Evolutionary conservation across 2,797 vertebrate species (phyloP).

Genomic region (Scarus forsteni): DNA sequence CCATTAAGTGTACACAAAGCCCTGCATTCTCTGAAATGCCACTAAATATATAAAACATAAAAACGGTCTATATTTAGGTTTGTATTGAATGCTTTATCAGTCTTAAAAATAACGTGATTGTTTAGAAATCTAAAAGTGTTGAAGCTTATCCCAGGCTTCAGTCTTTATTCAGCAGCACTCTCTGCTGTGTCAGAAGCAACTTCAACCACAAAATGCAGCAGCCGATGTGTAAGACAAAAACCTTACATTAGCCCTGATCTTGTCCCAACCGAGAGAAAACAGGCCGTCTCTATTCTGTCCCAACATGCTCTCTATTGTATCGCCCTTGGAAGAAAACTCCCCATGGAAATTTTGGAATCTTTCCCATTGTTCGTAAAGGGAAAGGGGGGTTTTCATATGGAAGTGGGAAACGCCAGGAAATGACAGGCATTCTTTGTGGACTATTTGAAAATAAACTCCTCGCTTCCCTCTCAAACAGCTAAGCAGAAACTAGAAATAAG

Average conservation of each 20-base stretch:
- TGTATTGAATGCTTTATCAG: too few relatives aligned
- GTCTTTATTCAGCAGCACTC: slow-evolving; percentile 21
- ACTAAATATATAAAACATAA: too few relatives aligned
- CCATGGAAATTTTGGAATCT: slow-evolving; percentile 81
- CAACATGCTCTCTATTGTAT: slow-evolving; percentile 70
- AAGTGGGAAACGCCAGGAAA: slow-evolving; percentile 84
- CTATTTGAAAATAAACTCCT: slow-evolving; percentile 82
- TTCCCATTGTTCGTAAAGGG: slow-evolving; percentile 82
- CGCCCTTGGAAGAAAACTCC: slow-evolving; percentile 62
- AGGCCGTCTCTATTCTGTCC: slow-evolving; percentile 67
- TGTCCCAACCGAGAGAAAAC: slow-evolving; percentile 63
- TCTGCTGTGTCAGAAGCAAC: slow-evolving; percentile 24
- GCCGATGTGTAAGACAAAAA: slow-evolving; percentile 24
- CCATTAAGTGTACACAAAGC: too few relatives aligned
- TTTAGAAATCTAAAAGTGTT: too few relatives aligned
- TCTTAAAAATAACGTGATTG: too few relatives aligned
- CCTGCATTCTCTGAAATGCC: too few relatives aligned
- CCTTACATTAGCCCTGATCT: slow-evolving; percentile 27
- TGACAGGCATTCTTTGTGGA: slow-evolving; percentile 84
- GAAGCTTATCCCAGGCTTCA: too few relatives aligned
- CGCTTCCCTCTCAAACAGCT: slow-evolving; percentile 60
- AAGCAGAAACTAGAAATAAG: slow-evolving; percentile 69
- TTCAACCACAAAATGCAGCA: slow-evolving; percentile 33
- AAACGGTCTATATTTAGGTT: too few relatives aligned
- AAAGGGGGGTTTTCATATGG: slow-evolving; percentile 79